Evolutionary conservation across 2,888 invertebrate genomes (phyloP), one percentile per base, ranked within the genome.

Genomic region (Hypomecis atomaria): DNA sequence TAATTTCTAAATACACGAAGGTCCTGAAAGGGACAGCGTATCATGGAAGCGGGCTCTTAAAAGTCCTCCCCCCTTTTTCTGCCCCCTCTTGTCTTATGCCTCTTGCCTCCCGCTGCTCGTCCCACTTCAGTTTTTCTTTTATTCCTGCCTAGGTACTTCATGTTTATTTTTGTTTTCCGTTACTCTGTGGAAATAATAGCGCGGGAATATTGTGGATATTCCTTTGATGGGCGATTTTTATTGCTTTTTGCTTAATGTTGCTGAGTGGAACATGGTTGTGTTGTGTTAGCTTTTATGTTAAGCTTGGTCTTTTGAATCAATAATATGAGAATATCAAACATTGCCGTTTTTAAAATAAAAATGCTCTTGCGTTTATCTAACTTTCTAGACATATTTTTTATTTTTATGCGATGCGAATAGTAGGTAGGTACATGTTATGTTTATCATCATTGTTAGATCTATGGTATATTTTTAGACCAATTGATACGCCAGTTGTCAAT

Each of bases 111-210:
- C 80, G 85, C 77, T 87, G 89, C 89, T 90, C 90, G 84, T 89
- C 90, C 90, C 89, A 89, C 91, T 91, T 83, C 81, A 91, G 81
- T 78, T 78, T 89, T 89, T 88, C 90, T 90, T 91, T 92, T 91
- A 91, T 92, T 89, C 89, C 86, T 83, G 84, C 88, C 86, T 85
- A n/a, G n/a, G n/a, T n/a, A 85, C 89, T 87, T 87, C 88, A 81
- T 88, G 86, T 89, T 90, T 90, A 90, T 92, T 92, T 92, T 92
- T 92, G 92, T 92, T 92, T 91, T 90, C 88, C 83, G 89, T 86
- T 88, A 89, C 84, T 86, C 86, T 73, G 86, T 81, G 90, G 88
- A 90, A 90, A 89, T 91, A 91, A 90, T 89, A 78, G 84, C 79
- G 87, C 75, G 85, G 77, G 78, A 69, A 78, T 82, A 69, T 59